Evolutionary conservation across 2,797 vertebrate genomes (phyloP).

Genomic region (Esox lucius): DNA sequence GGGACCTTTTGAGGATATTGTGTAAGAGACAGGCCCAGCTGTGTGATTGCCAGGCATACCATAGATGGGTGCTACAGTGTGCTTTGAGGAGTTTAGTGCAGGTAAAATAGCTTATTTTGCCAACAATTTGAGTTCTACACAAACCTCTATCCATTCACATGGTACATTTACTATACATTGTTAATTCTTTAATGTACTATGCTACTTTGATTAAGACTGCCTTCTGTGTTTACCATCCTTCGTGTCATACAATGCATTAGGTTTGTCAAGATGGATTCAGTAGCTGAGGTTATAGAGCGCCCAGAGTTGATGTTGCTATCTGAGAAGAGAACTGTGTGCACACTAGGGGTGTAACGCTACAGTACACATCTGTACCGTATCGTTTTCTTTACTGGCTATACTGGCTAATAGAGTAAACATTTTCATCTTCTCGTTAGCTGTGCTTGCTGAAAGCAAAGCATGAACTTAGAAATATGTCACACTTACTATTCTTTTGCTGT

Average conservation of each 20-base stretch:
- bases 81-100: conserved; percentile 29
- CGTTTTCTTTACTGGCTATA: no score
- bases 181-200: background rate
- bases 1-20: conserved; percentile 33
- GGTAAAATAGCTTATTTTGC: background rate
- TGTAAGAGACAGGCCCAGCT: conserved; percentile 18
- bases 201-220: background rate
- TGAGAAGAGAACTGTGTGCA: background rate
- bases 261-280: background rate
- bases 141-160: background rate
- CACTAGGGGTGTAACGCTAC: background rate
- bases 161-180: background rate
- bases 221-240: background rate
- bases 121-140: background rate
- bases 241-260: background rate
- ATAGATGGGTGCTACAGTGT: background rate
- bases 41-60: conserved; percentile 38
- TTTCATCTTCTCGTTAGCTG: background rate
- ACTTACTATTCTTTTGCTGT: no score
- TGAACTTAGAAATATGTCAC: no score
- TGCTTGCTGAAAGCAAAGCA: no score
- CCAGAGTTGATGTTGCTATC: background rate
- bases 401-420: background rate
- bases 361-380: no score
- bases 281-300: background rate